Evolutionary conservation across 2,113 vertebrate genomes (phyloP).

Genomic region (Mirounga angustirostris): DNA sequence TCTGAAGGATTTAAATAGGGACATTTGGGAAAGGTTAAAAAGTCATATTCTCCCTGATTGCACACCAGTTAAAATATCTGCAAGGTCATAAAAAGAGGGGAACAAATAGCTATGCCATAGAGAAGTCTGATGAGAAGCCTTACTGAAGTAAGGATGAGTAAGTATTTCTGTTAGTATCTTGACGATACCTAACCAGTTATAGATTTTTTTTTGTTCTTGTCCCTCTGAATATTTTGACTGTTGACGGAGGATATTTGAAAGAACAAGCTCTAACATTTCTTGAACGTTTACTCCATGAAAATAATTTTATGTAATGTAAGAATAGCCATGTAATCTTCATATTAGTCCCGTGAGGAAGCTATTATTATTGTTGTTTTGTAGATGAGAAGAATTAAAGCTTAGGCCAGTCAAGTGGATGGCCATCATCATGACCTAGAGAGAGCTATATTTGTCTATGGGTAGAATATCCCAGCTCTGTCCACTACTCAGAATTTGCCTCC

Average conservation of each 20-base stretch:
- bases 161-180: not conserved
- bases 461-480: not conserved
- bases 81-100: not conserved
- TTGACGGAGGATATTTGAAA: not conserved
- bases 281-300: not conserved
- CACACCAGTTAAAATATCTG: not conserved
- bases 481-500: not conserved
- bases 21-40: not conserved
- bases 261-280: not conserved
- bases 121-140: not conserved
- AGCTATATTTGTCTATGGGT: not conserved
- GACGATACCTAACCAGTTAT: not conserved
- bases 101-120: not conserved
- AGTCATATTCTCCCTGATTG: not conserved
- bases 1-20: slow-evolving; percentile 23
- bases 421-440: not conserved
- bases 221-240: not conserved
- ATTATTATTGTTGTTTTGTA: slow-evolving; percentile 7
- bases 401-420: not conserved
- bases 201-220: not conserved
- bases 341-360: not conserved
- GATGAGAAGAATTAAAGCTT: slow-evolving; percentile 1
- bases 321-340: not conserved
- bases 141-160: not conserved
- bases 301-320: not conserved